Evolutionary conservation across 2,797 vertebrate species (phyloP).

Genomic region (Tokudaia tokunoshimensis): DNA sequence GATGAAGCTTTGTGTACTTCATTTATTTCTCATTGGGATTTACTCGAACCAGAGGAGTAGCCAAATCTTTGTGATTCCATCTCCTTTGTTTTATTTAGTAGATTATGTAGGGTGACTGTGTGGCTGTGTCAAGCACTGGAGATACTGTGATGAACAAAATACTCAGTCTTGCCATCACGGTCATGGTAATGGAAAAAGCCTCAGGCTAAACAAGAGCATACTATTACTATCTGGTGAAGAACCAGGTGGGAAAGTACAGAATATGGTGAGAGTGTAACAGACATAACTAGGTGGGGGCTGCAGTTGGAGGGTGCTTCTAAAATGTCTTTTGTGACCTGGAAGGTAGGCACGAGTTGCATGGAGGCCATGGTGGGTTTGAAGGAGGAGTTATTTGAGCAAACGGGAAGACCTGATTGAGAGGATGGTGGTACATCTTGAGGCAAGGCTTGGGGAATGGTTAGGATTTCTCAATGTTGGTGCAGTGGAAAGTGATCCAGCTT

Average conservation of each 20-base stretch:
- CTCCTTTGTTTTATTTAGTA: slow-evolving; percentile 25
- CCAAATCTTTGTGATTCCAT: neutral
- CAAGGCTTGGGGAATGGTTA: neutral
- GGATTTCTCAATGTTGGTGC: slow-evolving; percentile 25
- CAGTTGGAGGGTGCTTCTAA: neutral
- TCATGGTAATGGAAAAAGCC: slow-evolving; percentile 10
- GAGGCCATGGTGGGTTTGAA: neutral
- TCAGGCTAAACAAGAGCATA: neutral
- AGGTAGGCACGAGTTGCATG: neutral
- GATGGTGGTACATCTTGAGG: neutral
- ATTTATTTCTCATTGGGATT: neutral
- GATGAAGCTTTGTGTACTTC: neutral
- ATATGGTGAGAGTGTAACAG: neutral
- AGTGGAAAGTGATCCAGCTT: neutral
- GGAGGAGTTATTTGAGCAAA: neutral
- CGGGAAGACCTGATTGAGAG: neutral
- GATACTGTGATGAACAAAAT: slow-evolving; percentile 17
- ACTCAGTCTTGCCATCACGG: neutral
- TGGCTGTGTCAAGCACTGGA: neutral
- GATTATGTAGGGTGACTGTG: neutral
- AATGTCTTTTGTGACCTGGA: neutral
- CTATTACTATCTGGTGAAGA: slow-evolving; percentile 34
- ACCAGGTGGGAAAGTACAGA: slow-evolving; percentile 21
- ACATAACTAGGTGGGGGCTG: neutral
- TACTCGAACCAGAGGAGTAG: neutral